Evolutionary conservation across 2,888 invertebrate species (phyloP).

Genomic region (Leptura quadrifasciata): DNA sequence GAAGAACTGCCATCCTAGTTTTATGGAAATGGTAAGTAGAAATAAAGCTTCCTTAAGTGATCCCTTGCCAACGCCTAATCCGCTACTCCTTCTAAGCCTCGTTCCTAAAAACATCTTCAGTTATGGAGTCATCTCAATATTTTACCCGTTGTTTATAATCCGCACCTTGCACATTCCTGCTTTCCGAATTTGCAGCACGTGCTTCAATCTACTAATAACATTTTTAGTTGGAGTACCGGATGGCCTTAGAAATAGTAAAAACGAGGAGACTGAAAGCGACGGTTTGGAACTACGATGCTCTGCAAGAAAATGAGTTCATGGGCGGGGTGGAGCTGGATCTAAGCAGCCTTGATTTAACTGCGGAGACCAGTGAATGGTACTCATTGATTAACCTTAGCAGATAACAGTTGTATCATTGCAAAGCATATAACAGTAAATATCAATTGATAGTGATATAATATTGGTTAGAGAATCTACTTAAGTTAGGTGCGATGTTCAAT

Average conservation of each 20-base stretch:
- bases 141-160: too few relatives aligned
- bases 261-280: constrained; percentile 90
- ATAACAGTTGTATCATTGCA: constrained; percentile 61
- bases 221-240: constrained; percentile 88
- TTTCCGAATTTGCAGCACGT: too few relatives aligned
- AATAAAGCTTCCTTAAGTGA: background rate
- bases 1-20: constrained; percentile 95
- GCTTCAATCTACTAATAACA: background rate
- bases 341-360: constrained; percentile 82
- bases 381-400: constrained; percentile 76
- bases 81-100: too few relatives aligned
- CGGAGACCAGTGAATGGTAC: constrained; percentile 92
- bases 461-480: constrained; percentile 8
- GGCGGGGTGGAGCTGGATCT: constrained; percentile 93
- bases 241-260: constrained; percentile 87
- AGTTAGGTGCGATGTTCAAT: constrained; percentile 2
- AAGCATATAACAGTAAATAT: constrained; percentile 23
- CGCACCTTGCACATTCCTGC: too few relatives aligned
- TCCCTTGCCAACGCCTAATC: background rate
- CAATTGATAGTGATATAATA: constrained; percentile 14
- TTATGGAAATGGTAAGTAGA: constrained; percentile 93
- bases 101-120: too few relatives aligned
- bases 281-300: constrained; percentile 94
- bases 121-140: too few relatives aligned
- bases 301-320: constrained; percentile 95